Evolutionary conservation across 2,797 vertebrate genomes (phyloP), one percentile per base, ranked within the genome.

Genomic region (Atherinosoma microstoma): DNA sequence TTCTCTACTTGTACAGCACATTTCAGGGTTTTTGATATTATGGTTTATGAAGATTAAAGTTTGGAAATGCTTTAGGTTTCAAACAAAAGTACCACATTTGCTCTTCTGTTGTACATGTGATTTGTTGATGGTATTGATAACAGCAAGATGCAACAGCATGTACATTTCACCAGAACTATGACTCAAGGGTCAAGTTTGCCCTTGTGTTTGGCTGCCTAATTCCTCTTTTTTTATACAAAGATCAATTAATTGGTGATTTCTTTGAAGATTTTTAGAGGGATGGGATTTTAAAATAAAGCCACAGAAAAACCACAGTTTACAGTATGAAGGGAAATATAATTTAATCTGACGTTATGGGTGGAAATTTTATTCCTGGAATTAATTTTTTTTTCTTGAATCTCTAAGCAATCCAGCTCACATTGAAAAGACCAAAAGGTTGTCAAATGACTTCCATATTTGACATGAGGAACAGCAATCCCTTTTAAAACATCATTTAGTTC

Each of bases 341-440:
- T 78, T 80, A 16, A 87, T 83, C 75, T 86, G 80, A 82, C 69
- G 67, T 29, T 83, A 35, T 49, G 40, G 20, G 30, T 61, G 0
- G 6, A 67, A 32, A 32, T 68, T 40, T 77, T 73, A 76, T 78
- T 57, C 27, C 67, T 67, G 67, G 40, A 16, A 16, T 42, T 42
- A 0, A 32, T 6, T 13, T 42, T 18, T 16, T 42, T 42, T 16
- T 42, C 40, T 42, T 42, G 16, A 16, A 42, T 16, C 16, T 5
- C 6, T 42, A 18, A 42, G 16, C 40, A 40, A 42, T 42, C 40
- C 40, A 76, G 30, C 53, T 24, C 29, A 36, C 32, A 59, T 13
- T 2, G 38, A 67, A 38, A 32, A 18, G 40, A 54, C 69, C 79
- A 67, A 64, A 59, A 40, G 67, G 47, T 62, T 63, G 68, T 80